Base-by-base conservation (phyloP, 2,888 invertebrate genomes). In the Rhamnusium bicolor region DNA sequence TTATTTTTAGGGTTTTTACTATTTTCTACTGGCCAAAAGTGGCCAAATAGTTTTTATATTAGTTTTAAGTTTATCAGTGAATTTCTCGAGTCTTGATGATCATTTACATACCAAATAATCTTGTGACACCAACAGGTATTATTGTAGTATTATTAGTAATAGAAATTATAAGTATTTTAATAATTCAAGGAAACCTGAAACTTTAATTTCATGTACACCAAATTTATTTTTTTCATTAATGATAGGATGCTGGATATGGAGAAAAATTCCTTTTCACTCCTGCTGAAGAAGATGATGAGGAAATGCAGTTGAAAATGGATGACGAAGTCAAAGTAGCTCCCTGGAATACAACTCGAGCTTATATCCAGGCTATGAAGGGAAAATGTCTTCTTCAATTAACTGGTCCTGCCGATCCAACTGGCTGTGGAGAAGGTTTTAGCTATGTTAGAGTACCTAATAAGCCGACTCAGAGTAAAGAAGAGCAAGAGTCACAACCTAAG, bases 271-370 rank as follows among this genome's bases (percentile, higher is more conserved):
- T 99, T 78, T 97, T 99, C 88, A 96, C 98, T 0, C 96, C 96
- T 0, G 98, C 98, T 85, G 98, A 99, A 85, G 98, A 98, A 81
- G 98, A 99, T 79, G 98, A 99, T 81, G 95, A 95, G 86, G 97
- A 98, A 84, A 92, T 97, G 91, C 96, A 97, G 85, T 86, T 97
- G 60, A 99, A 99, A 88, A 96, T 99, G 92, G 99, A 99, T 83
- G 99, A 99, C 86, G 99, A 99, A 91, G 93, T 94, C 0, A 98
- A 98, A 90, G 97, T 98, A 5, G 99, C 99, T 0, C 99, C 99
- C 0, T 99, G 99, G 99, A 99, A 99, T 88, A 99, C 99, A 0
- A 99, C 99, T 0, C 91, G 98, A 62, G 98, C 99, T 0, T 99
- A 98, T 87, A 97, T 99, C 77, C 96, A 98, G 85, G 98, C 99